phyloP scores from a whole-genome alignment of 1,140 invertebrate genomes.

The Caenorhabditis brenneri region DNA sequence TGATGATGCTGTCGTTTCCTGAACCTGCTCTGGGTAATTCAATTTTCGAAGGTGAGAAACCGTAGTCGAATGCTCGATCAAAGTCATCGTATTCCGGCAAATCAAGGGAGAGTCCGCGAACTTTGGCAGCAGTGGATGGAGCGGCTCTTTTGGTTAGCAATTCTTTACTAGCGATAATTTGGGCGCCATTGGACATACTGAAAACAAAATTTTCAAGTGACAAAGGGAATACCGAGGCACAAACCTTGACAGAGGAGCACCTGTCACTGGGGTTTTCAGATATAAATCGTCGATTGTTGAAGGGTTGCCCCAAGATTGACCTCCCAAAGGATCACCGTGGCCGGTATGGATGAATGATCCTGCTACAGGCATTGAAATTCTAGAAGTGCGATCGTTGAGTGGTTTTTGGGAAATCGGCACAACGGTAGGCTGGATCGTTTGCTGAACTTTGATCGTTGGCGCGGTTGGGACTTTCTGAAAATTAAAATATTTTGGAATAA shows the following conservation, averaged over 20 bases:
- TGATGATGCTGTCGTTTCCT: constrained; percentile 5
- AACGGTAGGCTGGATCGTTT: not conserved
- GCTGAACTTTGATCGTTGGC: not conserved
- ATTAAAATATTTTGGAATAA: not conserved
- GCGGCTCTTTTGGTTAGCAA: not conserved
- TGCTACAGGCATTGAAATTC: constrained; percentile 24
- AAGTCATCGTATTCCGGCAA: constrained; percentile 30
- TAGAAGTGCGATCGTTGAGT: constrained; percentile 4
- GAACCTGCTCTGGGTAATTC: not conserved
- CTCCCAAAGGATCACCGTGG: constrained; percentile 55
- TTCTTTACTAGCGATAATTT: constrained; percentile 32
- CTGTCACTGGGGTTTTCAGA: constrained; percentile 55
- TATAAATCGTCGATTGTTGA: constrained; percentile 57
- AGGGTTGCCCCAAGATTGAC: constrained; percentile 53
- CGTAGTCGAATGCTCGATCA: not conserved
- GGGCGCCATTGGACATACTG: constrained; percentile 23
- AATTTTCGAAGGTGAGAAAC: constrained; percentile 9
- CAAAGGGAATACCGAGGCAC: not conserved
- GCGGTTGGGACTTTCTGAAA: constrained; percentile 2
- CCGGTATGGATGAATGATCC: constrained; percentile 60
- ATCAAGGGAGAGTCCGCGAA: constrained; percentile 13
- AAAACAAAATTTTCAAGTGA: not conserved
- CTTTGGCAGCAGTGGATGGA: not conserved
- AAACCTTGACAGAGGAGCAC: constrained; percentile 37
- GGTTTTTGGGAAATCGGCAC: not conserved